Percentiles rank a stretch among this genome's conserved stretches.
Evolutionary conservation across 2,113 vertebrate genomes (phyloP).

Genomic region (Thymallus thymallus): DNA sequence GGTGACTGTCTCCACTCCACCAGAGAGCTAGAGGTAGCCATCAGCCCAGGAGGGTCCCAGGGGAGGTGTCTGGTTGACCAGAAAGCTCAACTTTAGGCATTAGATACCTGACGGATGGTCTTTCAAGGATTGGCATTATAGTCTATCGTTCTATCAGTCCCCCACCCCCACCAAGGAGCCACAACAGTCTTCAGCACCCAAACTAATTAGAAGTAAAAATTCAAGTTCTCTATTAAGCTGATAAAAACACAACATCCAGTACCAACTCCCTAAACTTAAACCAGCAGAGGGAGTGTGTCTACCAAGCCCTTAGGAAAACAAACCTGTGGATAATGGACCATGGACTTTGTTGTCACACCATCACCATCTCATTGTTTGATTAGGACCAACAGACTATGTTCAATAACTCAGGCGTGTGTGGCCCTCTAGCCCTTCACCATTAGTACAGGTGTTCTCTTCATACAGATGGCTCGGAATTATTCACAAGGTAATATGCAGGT

Average conservation of each 20-base stretch:
- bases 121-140: slow-evolving; percentile 78
- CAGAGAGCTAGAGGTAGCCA: slow-evolving; percentile 69
- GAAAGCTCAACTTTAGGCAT: slow-evolving; percentile 81
- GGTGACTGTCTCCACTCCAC: slow-evolving; percentile 81
- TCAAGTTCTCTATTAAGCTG: background rate
- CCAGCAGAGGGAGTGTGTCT: background rate
- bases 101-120: slow-evolving; percentile 87
- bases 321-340: background rate
- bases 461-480: slow-evolving; percentile 88
- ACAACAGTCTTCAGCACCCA: no score
- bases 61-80: slow-evolving; percentile 92
- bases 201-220: background rate
- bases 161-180: slow-evolving; percentile 41
- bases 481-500: slow-evolving; percentile 59
- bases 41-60: slow-evolving; percentile 73
- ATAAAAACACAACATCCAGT: background rate
- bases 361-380: slow-evolving; percentile 75
- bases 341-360: slow-evolving; percentile 52
- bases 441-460: slow-evolving; percentile 71
- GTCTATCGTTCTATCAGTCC: slow-evolving; percentile 82
- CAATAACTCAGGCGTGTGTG: slow-evolving; percentile 78
- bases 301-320: background rate
- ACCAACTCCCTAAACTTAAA: background rate
- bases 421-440: slow-evolving; percentile 53
- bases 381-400: slow-evolving; percentile 74